These are phyloP conservation scores for Henricia sp. DNA, from an alignment of 53 echinoderm and acorn worm species.

Conservation along the genomic window DNA sequence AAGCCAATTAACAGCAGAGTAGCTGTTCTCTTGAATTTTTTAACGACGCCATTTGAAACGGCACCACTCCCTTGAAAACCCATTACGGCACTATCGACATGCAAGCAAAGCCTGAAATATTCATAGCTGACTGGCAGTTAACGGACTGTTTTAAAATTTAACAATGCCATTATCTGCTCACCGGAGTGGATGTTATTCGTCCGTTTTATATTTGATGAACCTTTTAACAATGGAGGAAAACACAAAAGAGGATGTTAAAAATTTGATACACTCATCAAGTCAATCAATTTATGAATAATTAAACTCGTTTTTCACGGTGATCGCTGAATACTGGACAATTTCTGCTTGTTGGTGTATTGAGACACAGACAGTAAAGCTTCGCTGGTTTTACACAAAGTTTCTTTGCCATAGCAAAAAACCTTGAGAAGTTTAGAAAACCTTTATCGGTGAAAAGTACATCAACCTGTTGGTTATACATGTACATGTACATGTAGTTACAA, in stretches of 20 bases:
- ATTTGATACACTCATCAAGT: slow-evolving; percentile 51
- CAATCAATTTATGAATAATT: slow-evolving; percentile 46
- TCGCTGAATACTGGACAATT: slow-evolving; percentile 26
- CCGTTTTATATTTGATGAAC: slow-evolving; percentile 53
- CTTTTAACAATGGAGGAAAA: slow-evolving; percentile 34
- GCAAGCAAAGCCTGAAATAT: slow-evolving; percentile 37
- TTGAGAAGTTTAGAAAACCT: no score
- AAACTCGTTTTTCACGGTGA: slow-evolving; percentile 38
- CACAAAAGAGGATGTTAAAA: slow-evolving; percentile 39
- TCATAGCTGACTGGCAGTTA: slow-evolving; percentile 53
- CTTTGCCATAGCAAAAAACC: no score
- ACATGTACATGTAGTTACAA: no score
- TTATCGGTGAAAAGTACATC: no score
- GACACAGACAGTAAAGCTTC: no score
- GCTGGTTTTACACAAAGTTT: no score
- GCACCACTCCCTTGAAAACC: not conserved
- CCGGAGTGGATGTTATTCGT: not conserved
- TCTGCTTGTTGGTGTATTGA: not conserved
- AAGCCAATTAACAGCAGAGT: slow-evolving; percentile 39
- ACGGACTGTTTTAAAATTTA: slow-evolving; percentile 42
- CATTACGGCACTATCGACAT: not conserved
- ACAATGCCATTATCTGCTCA: slow-evolving; percentile 39
- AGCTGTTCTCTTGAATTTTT: slow-evolving; percentile 36
- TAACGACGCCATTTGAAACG: slow-evolving; percentile 13
- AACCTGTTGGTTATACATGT: no score